phyloP scores from a whole-genome alignment of 37 sponge, comb jelly and placozoan genomes.

The Oscarella lobularis region DNA sequence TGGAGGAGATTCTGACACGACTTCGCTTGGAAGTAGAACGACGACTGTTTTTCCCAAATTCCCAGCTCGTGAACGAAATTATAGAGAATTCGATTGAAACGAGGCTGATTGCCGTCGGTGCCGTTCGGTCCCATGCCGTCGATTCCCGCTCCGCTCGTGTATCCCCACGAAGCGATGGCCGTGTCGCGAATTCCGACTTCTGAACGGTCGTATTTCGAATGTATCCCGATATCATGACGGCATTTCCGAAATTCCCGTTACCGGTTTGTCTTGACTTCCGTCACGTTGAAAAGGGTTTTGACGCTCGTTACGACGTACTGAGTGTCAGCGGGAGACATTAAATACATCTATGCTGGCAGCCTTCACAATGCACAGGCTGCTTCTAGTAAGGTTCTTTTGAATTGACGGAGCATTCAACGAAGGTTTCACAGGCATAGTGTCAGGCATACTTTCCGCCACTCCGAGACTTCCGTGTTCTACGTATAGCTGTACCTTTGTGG shows the following conservation, averaged over 20 bases:
- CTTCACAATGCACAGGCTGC: no score
- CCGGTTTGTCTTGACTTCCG: constrained; percentile 16
- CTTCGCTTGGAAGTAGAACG: constrained; percentile 9
- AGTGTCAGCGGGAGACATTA: constrained; percentile 9
- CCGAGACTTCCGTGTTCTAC: no score
- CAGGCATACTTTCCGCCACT: no score
- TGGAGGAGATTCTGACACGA: constrained; percentile 3
- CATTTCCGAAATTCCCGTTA: constrained; percentile 6
- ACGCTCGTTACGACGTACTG: constrained; percentile 8
- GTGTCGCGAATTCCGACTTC: constrained; percentile 20
- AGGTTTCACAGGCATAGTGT: no score
- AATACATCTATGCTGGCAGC: no score
- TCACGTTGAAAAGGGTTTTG: constrained; percentile 14
- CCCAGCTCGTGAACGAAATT: constrained; percentile 6
- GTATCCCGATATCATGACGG: constrained; percentile 7
- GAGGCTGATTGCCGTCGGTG: constrained; percentile 10
- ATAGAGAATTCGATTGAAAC: neutral
- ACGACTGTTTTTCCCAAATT: constrained; percentile 9
- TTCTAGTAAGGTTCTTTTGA: no score
- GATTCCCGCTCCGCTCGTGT: constrained; percentile 15
- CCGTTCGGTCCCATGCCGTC: constrained; percentile 7
- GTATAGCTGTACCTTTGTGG: no score
- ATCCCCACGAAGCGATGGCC: constrained; percentile 12
- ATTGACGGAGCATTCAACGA: no score
- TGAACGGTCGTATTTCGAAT: constrained; percentile 3